Evolutionary conservation across 2,888 invertebrate genomes (phyloP), one percentile per base, ranked within the genome.

Genomic region (Ophraella communa): DNA sequence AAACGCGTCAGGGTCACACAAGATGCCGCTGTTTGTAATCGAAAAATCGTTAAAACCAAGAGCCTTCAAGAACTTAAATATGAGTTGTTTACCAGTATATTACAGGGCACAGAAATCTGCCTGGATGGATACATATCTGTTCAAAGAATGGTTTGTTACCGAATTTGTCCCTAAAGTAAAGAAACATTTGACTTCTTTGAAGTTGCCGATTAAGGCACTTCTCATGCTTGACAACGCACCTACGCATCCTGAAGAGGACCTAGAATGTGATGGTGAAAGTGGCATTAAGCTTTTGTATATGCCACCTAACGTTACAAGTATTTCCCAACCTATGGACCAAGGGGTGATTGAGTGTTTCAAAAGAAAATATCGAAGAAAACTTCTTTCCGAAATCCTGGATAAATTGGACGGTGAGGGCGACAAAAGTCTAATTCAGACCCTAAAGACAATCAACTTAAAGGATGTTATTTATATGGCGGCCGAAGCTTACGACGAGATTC

Each of bases 361-460:
- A 5, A 88, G 42, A n/a, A 42, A 42, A 42, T 42, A 42, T 7
- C 42, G 42, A 3, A 42, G 14, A n/a, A 42, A 42, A 1, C 42
- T 42, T 17, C 42, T 42, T 17, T 42, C 42, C 4, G 42, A 42
- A 42, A 42, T 42, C n/a, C n/a, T 42, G 8, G 42, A 17, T 18
- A 42, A 42, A 42, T n/a, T 42, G 5, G 42, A 42, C 7, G 8
- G 17, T 42, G 17, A 42, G n/a, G 42, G 14, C 8, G 14, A 7
- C 3, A n/a, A 3, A 42, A n/a, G 18, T 8, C 18, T 42, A 11
- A 42, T 42, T n/a, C 18, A 42, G 42, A 8, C 14, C 14, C 42
- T 42, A 1, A 42, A 42, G 17, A 7, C 42, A 14, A 42, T 42
- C 2, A 42, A 42, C 42, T n/a, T 42, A 3, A 42, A 42, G 1